These are phyloP conservation scores for Tauraco hartlaubi DNA, from an alignment of 2,797 vertebrate species.

Conservation along the genomic window DNA sequence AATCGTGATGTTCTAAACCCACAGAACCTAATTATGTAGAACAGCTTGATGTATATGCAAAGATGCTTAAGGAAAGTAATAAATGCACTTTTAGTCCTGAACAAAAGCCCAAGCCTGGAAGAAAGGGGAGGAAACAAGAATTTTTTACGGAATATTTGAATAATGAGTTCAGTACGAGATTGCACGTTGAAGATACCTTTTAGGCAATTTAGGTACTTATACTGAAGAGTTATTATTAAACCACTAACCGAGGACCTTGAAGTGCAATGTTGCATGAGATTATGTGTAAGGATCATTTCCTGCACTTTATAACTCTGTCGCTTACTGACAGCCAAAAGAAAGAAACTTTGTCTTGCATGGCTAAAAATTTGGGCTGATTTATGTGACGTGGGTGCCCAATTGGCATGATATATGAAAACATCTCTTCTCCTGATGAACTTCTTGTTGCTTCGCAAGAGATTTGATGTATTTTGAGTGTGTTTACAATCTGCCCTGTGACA, in stretches of 20 bases:
- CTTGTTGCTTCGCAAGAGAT: neutral
- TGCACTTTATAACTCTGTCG: slow-evolving; percentile 52
- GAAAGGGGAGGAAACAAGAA: slow-evolving; percentile 14
- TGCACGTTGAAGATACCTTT: slow-evolving; percentile 13
- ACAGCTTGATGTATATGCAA: neutral
- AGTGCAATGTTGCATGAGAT: slow-evolving; percentile 80
- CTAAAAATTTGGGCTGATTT: slow-evolving; percentile 65
- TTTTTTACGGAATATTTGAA: slow-evolving; percentile 59
- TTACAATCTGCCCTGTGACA: slow-evolving; percentile 23
- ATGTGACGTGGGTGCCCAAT: slow-evolving; percentile 70
- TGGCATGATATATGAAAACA: slow-evolving; percentile 61
- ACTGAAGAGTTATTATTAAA: slow-evolving; percentile 73
- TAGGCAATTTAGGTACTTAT: slow-evolving; percentile 44
- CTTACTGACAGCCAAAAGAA: slow-evolving; percentile 36
- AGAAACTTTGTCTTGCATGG: slow-evolving; percentile 25
- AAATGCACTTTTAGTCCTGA: slow-evolving; percentile 4
- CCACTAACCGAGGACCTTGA: slow-evolving; percentile 79
- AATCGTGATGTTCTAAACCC: neutral
- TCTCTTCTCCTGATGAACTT: slow-evolving; percentile 64
- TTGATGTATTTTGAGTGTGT: slow-evolving; percentile 43
- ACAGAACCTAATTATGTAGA: neutral
- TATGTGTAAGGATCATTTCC: slow-evolving; percentile 73
- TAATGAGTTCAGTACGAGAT: slow-evolving; percentile 43
- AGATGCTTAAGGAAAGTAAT: slow-evolving; percentile 6
- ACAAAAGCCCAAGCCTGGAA: neutral